phyloP scores from a whole-genome alignment of 1,140 invertebrate genomes.

The Drosophila willistoni region DNA sequence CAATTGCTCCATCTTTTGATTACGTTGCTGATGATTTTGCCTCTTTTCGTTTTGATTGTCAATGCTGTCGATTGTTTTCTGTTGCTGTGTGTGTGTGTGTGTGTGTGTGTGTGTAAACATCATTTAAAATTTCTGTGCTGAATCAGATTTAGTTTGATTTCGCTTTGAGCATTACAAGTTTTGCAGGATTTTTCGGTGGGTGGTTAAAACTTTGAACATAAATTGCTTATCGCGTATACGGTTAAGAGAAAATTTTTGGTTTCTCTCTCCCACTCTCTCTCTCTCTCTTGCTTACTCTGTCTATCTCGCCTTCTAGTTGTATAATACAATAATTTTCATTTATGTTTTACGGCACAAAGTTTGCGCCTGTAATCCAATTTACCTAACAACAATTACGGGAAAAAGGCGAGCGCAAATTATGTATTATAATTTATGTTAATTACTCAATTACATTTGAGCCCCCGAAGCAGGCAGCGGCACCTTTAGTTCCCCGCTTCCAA shows the following conservation, averaged over 20 bases:
- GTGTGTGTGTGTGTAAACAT: slow-evolving; percentile 37
- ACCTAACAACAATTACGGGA: slow-evolving; percentile 77
- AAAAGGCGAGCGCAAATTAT: slow-evolving; percentile 74
- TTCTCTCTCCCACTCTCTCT: no score
- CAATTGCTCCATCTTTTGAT: background rate
- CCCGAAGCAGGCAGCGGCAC: slow-evolving; percentile 38
- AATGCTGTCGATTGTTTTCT: slow-evolving; percentile 3
- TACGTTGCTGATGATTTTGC: background rate
- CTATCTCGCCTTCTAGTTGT: slow-evolving; percentile 2
- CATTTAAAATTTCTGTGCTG: slow-evolving; percentile 64
- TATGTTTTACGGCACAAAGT: slow-evolving; percentile 40
- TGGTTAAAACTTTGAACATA: slow-evolving; percentile 64
- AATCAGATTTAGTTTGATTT: slow-evolving; percentile 73
- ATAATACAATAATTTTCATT: slow-evolving; percentile 62
- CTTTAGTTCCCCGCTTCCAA: background rate
- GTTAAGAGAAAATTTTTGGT: background rate
- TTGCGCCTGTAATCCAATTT: slow-evolving; percentile 68
- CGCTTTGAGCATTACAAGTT: slow-evolving; percentile 53
- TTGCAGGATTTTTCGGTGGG: slow-evolving; percentile 61
- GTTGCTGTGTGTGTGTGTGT: background rate
- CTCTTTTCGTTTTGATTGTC: slow-evolving; percentile 24
- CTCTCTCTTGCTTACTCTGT: no score
- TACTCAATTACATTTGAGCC: slow-evolving; percentile 82
- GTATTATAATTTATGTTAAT: slow-evolving; percentile 83
- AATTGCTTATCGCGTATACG: slow-evolving; percentile 71